phyloP scores from a whole-genome alignment of 1,140 invertebrate species.

The Pseudomyrmex pallidus region DNA sequence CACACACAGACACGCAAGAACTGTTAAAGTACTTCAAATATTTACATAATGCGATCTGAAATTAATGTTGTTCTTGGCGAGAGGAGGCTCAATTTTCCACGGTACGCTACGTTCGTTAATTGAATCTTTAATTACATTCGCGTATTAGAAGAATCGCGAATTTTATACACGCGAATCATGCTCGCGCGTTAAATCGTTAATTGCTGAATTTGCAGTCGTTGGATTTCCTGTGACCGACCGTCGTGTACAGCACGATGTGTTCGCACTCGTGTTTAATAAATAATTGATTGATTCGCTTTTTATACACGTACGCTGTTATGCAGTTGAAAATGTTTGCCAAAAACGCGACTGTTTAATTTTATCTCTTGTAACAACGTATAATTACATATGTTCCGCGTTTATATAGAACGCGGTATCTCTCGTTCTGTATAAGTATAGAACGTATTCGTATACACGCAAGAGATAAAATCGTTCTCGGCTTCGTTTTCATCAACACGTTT shows the following conservation, averaged over 20 bases:
- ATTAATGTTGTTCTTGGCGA: slow-evolving; percentile 18
- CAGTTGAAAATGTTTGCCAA: neutral
- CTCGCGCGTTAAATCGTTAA: slow-evolving; percentile 4
- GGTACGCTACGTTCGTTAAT: neutral
- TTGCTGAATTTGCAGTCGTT: neutral
- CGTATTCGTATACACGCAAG: neutral
- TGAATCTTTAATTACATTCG: slow-evolving; percentile 26
- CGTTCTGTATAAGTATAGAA: neutral
- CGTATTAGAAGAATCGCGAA: neutral
- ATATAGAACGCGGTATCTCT: no score
- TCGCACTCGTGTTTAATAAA: neutral
- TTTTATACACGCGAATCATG: neutral
- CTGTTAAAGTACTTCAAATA: slow-evolving; percentile 22
- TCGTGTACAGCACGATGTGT: no score
- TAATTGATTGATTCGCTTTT: neutral
- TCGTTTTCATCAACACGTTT: neutral
- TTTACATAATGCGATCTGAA: neutral
- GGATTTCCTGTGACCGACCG: no score
- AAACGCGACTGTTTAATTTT: no score
- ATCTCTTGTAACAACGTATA: no score
- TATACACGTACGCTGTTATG: neutral
- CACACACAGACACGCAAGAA: no score
- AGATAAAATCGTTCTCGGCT: neutral
- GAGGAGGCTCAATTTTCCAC: slow-evolving; percentile 11
- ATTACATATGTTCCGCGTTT: no score